Percentiles rank a stretch among this genome's conserved stretches.
Evolutionary conservation across 1,140 invertebrate species (phyloP).

Genomic region (Contarinia nasturtii): DNA sequence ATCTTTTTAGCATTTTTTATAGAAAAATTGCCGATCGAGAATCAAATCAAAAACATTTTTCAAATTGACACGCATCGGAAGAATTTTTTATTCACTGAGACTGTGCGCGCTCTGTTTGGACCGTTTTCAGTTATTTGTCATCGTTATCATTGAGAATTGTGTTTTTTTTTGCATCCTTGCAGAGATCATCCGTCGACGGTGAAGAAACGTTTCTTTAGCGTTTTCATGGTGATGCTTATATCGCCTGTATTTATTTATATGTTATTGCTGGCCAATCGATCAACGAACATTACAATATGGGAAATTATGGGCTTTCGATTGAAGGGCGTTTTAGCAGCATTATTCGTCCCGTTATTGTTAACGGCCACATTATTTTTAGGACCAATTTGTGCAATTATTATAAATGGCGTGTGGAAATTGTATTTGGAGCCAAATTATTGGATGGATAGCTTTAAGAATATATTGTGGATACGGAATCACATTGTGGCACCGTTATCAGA

Average conservation of each 20-base stretch:
- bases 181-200: conserved; percentile 79
- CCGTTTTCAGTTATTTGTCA: neutral
- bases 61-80: neutral
- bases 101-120: neutral
- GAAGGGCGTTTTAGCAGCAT: conserved; percentile 51
- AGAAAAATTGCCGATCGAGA: conserved; percentile 1
- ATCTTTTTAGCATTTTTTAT: neutral
- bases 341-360: conserved; percentile 53
- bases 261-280: conserved; percentile 36
- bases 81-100: neutral
- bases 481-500: conserved; percentile 83
- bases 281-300: conserved; percentile 40
- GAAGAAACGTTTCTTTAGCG: conserved; percentile 71
- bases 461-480: conserved; percentile 76
- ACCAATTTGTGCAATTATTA: conserved; percentile 50
- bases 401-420: conserved; percentile 44
- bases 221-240: conserved; percentile 56
- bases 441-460: conserved; percentile 44
- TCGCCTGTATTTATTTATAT: conserved; percentile 57
- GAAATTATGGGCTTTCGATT: conserved; percentile 57
- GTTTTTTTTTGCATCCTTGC: conserved; percentile 20
- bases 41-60: neutral
- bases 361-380: conserved; percentile 74
- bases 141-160: neutral
- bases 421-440: conserved; percentile 61